These are phyloP conservation scores for Trichacis sp. DNA, from an alignment of 2,888 invertebrate species.

Conservation along the genomic window DNA sequence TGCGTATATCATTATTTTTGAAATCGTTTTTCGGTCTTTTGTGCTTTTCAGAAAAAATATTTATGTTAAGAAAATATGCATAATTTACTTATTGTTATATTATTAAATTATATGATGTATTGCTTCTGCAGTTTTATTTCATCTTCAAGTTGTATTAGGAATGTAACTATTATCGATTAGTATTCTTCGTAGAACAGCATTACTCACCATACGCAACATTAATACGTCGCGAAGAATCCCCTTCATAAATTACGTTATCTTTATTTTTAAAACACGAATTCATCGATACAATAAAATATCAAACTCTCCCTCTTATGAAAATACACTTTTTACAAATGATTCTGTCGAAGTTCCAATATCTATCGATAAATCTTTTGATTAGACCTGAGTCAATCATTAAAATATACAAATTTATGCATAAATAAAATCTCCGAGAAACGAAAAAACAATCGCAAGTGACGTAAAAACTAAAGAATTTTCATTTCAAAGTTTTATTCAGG, in stretches of 20 bases:
- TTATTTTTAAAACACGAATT: too few species aligned
- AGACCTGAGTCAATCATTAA: neutral
- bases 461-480: constrained; percentile 1
- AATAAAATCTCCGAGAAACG: neutral
- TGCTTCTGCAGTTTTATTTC: too few species aligned
- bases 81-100: too few species aligned
- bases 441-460: neutral
- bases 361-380: neutral
- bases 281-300: too few species aligned
- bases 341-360: neutral
- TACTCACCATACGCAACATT: constrained; percentile 5
- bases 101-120: too few species aligned
- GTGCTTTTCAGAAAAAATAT: too few species aligned
- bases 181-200: constrained; percentile 13
- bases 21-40: too few species aligned
- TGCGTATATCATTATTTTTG: too few species aligned
- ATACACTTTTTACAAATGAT: too few species aligned
- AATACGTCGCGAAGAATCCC: neutral
- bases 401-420: neutral
- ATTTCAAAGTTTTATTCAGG: neutral
- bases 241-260: too few species aligned
- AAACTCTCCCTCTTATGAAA: too few species aligned
- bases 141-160: neutral
- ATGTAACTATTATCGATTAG: constrained; percentile 13
- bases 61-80: too few species aligned